A percentile compares a stretch with the other conserved stretches of the same genome.
Conservation (phyloP, 1,140 invertebrate genomes). For the Carcinoscorpius rotundicauda region DNA sequence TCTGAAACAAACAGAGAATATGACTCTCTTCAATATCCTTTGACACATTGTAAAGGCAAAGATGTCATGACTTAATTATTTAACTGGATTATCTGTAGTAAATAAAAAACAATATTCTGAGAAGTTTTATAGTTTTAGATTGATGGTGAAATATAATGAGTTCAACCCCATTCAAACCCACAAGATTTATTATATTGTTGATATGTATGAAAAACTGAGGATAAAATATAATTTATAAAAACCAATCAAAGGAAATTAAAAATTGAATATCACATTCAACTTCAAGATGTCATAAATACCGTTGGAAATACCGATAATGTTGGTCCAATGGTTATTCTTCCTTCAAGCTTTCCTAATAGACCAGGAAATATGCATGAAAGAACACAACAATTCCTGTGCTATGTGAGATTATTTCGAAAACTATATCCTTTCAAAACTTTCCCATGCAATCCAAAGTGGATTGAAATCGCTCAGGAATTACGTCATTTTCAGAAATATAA, state of each 20-base stretch:
- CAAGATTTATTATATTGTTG: no score
- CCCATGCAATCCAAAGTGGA: slow-evolving; percentile 39
- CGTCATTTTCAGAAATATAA: slow-evolving; percentile 22
- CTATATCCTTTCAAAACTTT: slow-evolving; percentile 36
- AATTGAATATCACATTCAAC: slow-evolving; percentile 7
- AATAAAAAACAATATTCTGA: no score
- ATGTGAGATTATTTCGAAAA: slow-evolving; percentile 29
- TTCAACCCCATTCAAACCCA: no score
- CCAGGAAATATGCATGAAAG: slow-evolving; percentile 9
- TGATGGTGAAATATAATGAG: no score
- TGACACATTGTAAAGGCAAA: no score
- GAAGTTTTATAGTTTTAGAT: no score
- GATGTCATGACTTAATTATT: no score
- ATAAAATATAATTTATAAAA: slow-evolving; percentile 15
- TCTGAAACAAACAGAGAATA: no score
- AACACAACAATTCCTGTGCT: slow-evolving; percentile 27
- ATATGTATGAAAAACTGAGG: slow-evolving; percentile 14
- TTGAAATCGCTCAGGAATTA: slow-evolving; percentile 31
- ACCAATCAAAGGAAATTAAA: slow-evolving; percentile 15
- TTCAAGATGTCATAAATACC: slow-evolving; percentile 8
- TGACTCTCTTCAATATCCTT: no score
- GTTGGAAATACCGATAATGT: background rate
- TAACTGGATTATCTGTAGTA: no score
- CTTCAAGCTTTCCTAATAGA: slow-evolving; percentile 11
- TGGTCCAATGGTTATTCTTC: slow-evolving; percentile 9